Percentiles rank a stretch among this genome's conserved stretches.
phyloP scores from a whole-genome alignment of 23 tunicate species.

The Ascidia mentula region DNA sequence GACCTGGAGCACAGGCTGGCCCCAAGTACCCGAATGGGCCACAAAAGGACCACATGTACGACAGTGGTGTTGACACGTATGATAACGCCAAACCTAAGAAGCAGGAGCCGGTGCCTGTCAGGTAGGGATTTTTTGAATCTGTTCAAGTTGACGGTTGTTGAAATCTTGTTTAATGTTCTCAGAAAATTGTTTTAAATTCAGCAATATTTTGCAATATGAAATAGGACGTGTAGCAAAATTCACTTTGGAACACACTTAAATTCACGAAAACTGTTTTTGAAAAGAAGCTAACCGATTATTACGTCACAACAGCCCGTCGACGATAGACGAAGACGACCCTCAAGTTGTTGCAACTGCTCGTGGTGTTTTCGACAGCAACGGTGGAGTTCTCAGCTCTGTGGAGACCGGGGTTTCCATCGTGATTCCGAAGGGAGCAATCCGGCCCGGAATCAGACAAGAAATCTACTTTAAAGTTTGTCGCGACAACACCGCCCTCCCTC shows the following conservation, averaged over 20 bases:
- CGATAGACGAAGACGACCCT: slow-evolving; percentile 66
- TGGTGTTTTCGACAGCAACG: slow-evolving; percentile 90
- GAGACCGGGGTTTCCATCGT: slow-evolving; percentile 96
- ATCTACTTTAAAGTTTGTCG: slow-evolving; percentile 93
- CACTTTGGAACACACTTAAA: no score
- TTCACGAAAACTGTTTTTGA: no score
- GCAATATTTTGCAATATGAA: no score
- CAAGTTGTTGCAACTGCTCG: slow-evolving; percentile 95
- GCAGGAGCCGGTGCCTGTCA: slow-evolving; percentile 44
- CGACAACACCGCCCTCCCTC: slow-evolving; percentile 95
- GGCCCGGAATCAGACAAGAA: slow-evolving; percentile 74
- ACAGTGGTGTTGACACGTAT: slow-evolving; percentile 93
- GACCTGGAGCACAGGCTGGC: slow-evolving; percentile 1
- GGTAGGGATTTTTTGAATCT: slow-evolving; percentile 46
- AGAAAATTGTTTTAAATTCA: no score
- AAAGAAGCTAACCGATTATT: background rate
- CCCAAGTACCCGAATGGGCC: slow-evolving; percentile 43
- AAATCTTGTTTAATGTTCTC: no score
- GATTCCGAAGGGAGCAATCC: slow-evolving; percentile 96
- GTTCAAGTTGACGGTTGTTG: no score
- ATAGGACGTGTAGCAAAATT: no score
- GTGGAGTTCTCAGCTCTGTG: slow-evolving; percentile 91
- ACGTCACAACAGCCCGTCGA: slow-evolving; percentile 36
- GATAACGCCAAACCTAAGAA: slow-evolving; percentile 77
- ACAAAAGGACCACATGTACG: slow-evolving; percentile 78